Conservation (phyloP, 1,140 invertebrate species). For the Octopus bimaculoides region DNA sequence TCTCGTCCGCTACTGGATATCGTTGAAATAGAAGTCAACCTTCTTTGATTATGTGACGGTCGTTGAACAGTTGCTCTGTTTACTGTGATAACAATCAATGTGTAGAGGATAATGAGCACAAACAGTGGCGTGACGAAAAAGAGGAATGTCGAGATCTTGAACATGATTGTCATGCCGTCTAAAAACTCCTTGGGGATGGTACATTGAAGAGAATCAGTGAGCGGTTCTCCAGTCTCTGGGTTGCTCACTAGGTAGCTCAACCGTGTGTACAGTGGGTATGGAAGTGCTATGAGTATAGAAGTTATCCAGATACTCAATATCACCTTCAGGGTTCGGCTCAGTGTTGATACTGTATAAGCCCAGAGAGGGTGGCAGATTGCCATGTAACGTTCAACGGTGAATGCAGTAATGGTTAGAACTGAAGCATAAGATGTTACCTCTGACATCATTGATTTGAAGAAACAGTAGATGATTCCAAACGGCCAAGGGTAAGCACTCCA, state of each 20-base stretch:
- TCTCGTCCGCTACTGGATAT: neutral
- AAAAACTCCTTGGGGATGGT: conserved; percentile 48
- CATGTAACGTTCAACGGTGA: conserved; percentile 91
- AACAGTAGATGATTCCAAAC: conserved; percentile 82
- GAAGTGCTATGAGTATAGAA: conserved; percentile 75
- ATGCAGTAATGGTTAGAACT: conserved; percentile 87
- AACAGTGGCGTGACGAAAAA: conserved; percentile 59
- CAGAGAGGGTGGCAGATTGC: conserved; percentile 91
- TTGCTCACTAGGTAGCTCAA: conserved; percentile 41
- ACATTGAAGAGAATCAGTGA: conserved; percentile 46
- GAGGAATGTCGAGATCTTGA: conserved; percentile 54
- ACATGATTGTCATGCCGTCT: conserved; percentile 42
- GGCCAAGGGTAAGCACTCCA: conserved; percentile 86
- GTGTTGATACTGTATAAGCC: conserved; percentile 80
- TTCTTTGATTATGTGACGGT: conserved; percentile 7
- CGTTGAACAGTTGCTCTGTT: conserved; percentile 22
- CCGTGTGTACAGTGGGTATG: conserved; percentile 57
- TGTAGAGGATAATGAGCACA: conserved; percentile 55
- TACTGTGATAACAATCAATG: conserved; percentile 54
- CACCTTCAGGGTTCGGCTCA: conserved; percentile 76
- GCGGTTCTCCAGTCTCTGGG: conserved; percentile 29
- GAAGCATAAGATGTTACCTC: conserved; percentile 93
- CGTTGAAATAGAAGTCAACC: conserved; percentile 23
- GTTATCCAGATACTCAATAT: conserved; percentile 78
- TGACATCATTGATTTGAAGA: conserved; percentile 77